Base-by-base conservation (phyloP, 1,140 invertebrate genomes). In the Trypoxylus dichotomus region DNA sequence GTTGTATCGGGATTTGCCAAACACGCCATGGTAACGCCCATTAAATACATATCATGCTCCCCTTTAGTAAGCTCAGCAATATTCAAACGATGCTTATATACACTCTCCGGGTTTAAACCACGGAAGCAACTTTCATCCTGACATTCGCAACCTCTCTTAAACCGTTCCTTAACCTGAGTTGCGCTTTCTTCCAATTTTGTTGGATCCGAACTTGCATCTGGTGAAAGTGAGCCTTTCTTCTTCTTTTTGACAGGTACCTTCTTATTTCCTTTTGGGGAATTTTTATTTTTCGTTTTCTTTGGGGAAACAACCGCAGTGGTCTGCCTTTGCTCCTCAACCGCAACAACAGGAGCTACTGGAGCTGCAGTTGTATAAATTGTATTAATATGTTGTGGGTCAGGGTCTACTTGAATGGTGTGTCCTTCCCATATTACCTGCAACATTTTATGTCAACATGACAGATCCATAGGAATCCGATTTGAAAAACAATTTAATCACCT, bases 11-110 rank as follows among this genome's bases (percentile, higher is more conserved):
- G 93, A 86, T 94, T 93, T 0, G 92, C 91, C 63, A 94, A 86
- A 80, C 92, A 93, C 0, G 93, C 93, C 93, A 93, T 94, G 7
- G 92, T 94, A 19, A 95, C 91, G 54, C 93, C 93, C 93, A 93
- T 93, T 76, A 93, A 85, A 83, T 94, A 94, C 91, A 92, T 92
- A 82, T 92, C 91, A 84, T 91, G 90, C 84, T 94, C 92, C 79
- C 91, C 91, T 82, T 93, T 93, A 2, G 92, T 94, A 21, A 94
- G 84, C 84, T 94, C 93, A 2, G 93, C 93, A 77, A 94, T 94
- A 80, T 94, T 94, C 10, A 94, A 82, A 78, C 93, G 87, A 81
- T 94, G 93, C 43, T 91, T 90, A 83, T 93, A 94, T 2, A 94
- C 93, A 79, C 89, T 90, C 79, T 93, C 93, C 3, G 93, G 89